Base-by-base conservation (phyloP, 2,113 vertebrate genomes). In the Poeciliopsis retropinna region DNA sequence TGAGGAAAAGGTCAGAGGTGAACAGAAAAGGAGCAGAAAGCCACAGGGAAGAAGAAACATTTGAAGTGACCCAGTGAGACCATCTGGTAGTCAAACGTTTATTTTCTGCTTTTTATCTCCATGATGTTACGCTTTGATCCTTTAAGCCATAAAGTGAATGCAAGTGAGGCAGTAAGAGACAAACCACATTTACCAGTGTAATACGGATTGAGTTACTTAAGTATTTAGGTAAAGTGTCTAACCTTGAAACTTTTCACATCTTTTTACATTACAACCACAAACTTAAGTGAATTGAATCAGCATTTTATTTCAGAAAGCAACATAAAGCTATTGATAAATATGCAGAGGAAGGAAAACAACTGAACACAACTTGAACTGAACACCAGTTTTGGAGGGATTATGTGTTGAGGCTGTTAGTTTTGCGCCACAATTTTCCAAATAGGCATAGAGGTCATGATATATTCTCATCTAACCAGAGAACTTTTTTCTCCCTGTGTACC, bases 1-100 rank as follows among this genome's bases (percentile, higher is more conserved):
- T 70, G 67, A 70, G 64, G 9, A 19, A 44, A 61, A 77, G 73
- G 70, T 80, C 64, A 75, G 30, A 78, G 69, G 66, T 75, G 63
- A 78, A 69, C 27, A 22, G 67, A 44, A 25, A 34, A 17, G 44
- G 5, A 47, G 44, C 44, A 47, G 15, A 47, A 47, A 17, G 70
- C 60, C 44, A 39, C 30, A 62, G 73, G 31, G 63, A 65, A n/a
- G 51, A 57, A 57, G 7, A 28, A 22, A 66, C 30, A 8, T n/a
- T 25, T 7, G 66, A 69, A 27, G 37, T 60, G 64, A 28, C 30
- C 27, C 30, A 54, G 54, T n/a, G 67, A 31, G n/a, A 60, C 11
- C 1, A 7, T 27, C n/a, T 73, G 27, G 19, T 47, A 1, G n/a
- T 31, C 28, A 34, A 64, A 60, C 1, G 8, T 34, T 5, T 22